Evolutionary conservation across 2,113 vertebrate genomes (phyloP).

Genomic region (Zapus hudsonius): DNA sequence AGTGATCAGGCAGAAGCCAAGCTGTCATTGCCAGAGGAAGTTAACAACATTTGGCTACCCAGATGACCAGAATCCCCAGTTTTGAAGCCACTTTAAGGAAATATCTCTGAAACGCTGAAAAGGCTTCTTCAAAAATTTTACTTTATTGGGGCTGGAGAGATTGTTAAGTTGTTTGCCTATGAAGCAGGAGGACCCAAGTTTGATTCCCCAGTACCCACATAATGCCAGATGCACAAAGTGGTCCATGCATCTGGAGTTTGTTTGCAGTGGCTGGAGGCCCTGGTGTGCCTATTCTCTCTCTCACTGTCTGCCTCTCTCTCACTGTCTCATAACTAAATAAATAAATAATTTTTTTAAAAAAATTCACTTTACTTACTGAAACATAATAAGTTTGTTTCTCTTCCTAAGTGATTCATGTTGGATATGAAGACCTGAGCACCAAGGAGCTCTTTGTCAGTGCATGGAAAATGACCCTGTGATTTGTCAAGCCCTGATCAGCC

Average conservation of each 20-base stretch:
- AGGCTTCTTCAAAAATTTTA: not conserved
- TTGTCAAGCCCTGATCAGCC: not conserved
- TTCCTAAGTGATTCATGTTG: not conserved
- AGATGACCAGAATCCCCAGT: not conserved
- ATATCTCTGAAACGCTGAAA: not conserved
- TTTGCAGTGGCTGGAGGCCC: no score
- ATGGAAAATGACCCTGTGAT: not conserved
- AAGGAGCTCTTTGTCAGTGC: not conserved
- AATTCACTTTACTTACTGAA: not conserved
- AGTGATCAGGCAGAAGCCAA: not conserved
- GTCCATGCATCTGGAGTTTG: no score
- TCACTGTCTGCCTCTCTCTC: no score
- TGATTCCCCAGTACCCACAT: no score
- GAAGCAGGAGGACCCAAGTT: no score
- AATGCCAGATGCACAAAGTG: no score
- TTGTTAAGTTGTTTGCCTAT: no score
- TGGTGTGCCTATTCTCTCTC: no score
- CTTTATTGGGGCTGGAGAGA: not conserved
- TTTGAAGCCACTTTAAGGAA: not conserved
- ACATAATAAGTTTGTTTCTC: not conserved
- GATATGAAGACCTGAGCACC: not conserved
- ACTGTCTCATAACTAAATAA: no score
- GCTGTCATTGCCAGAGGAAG: not conserved
- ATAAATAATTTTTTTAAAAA: not conserved
- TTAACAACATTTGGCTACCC: not conserved